Evolutionary conservation across 1,140 invertebrate genomes (phyloP), one percentile per base, ranked within the genome.

Genomic region (Sitophilus oryzae): DNA sequence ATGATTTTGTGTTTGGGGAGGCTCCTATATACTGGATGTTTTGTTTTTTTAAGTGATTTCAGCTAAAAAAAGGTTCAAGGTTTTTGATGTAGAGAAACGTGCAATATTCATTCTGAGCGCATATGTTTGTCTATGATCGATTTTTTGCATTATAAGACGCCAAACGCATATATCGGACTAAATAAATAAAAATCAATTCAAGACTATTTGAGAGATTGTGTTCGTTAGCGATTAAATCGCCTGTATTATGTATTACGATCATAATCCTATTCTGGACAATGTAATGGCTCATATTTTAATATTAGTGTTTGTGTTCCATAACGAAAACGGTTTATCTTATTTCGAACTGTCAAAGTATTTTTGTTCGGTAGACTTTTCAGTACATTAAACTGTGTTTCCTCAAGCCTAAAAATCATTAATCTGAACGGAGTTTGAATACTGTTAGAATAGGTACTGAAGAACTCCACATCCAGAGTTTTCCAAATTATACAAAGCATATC

Each of bases 221-320:
- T 61, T 61, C 52, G 55, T 46, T 53, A 19, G 34, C 21, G 36
- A 18, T 25, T 34, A 35, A 36, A 52, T 57, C 46, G 48, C 40
- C 50, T 52, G 25, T 50, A 51, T 52, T 47, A 46, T 49, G 52
- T 62, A 59, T 25, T 20, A 58, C 49, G 51, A 62, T 56, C 49
- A 59, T 62, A 43, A 55, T 54, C 55, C 43, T 52, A 40, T 25
- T 54, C 46, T 52, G 55, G 56, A 61, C 43, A 34, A 58, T 34
- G 55, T 55, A 56, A 38, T 55, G 44, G 56, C 60, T 58, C 53
- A 62, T 53, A 51, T 56, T 16, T 56, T 49, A 56, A 56, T 41
- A 56, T 61, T 58, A 62, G 56, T 62, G 52, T 51, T 62, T 58
- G 51, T 62, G 56, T 59, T 58, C 45, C 47, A 58, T 58, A 58